Conservation (phyloP, 2,797 vertebrate genomes). For the Oophaga sylvatica region DNA sequence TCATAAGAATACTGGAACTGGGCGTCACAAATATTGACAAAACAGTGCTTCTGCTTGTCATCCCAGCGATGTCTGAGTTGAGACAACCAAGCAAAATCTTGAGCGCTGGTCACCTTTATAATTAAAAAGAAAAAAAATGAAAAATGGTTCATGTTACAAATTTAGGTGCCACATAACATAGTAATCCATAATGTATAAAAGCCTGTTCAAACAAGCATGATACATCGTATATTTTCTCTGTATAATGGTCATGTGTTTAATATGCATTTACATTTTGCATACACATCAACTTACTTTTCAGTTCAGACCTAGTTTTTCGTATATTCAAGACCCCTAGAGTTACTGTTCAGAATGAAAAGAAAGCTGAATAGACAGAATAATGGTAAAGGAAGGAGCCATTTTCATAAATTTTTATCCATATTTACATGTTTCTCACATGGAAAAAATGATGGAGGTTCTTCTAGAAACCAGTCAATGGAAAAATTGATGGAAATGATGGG, state of each 20-base stretch:
- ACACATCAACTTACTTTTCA: too few species aligned
- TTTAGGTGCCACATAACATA: not conserved
- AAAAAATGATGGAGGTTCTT: too few species aligned
- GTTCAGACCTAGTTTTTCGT: too few species aligned
- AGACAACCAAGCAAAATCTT: conserved; percentile 82
- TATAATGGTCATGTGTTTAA: too few species aligned
- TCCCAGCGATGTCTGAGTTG: conserved; percentile 81
- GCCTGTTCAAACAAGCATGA: not conserved
- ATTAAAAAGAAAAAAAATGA: not conserved
- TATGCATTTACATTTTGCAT: too few species aligned
- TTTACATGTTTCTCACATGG: too few species aligned
- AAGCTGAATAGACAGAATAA: too few species aligned
- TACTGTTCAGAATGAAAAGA: too few species aligned
- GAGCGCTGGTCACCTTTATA: conserved; percentile 74
- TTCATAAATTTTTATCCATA: too few species aligned
- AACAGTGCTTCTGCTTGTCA: conserved; percentile 74
- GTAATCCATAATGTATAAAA: not conserved
- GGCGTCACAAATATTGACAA: conserved; percentile 80
- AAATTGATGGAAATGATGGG: too few species aligned
- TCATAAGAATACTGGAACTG: conserved; percentile 85
- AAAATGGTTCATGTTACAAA: not conserved
- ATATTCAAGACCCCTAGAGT: not conserved
- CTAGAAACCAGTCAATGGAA: too few species aligned
- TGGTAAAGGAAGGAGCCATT: too few species aligned
- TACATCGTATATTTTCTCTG: not conserved